Evolutionary conservation across 2,888 invertebrate species (phyloP).

Genomic region (Syritta pipiens): DNA sequence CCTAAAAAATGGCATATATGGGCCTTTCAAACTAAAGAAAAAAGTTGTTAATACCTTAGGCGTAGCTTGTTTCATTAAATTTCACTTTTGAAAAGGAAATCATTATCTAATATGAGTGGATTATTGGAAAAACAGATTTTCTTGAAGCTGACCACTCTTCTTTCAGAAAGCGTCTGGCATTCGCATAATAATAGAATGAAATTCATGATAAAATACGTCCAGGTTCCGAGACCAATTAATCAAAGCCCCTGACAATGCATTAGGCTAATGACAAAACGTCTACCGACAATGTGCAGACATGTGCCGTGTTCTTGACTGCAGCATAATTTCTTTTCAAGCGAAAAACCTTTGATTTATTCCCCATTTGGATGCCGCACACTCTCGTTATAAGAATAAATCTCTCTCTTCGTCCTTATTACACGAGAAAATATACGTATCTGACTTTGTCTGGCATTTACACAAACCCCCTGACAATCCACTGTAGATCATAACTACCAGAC

Average conservation of each 20-base stretch:
- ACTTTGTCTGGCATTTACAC: constrained; percentile 11
- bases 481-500: constrained; percentile 55
- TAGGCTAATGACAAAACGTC: constrained; percentile 35
- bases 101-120: no score
- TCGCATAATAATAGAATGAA: no score
- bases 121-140: no score
- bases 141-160: no score
- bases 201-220: no score
- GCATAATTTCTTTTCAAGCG: constrained; percentile 7
- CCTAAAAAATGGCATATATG: no score
- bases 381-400: constrained; percentile 45
- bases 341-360: constrained; percentile 59
- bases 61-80: no score
- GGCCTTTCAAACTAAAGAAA: no score
- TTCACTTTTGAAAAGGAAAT: no score
- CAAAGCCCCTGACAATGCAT: constrained; percentile 10
- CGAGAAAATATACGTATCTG: constrained; percentile 20
- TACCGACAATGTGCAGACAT: constrained; percentile 16
- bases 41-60: no score
- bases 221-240: background rate
- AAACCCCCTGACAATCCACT: constrained; percentile 16
- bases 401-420: constrained; percentile 32
- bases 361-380: constrained; percentile 41
- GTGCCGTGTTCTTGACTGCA: background rate
- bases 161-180: no score